Percentiles rank a stretch among this genome's conserved stretches.
Conservation (phyloP, 2,113 vertebrate species). For the Pollimyrus isidori region DNA sequence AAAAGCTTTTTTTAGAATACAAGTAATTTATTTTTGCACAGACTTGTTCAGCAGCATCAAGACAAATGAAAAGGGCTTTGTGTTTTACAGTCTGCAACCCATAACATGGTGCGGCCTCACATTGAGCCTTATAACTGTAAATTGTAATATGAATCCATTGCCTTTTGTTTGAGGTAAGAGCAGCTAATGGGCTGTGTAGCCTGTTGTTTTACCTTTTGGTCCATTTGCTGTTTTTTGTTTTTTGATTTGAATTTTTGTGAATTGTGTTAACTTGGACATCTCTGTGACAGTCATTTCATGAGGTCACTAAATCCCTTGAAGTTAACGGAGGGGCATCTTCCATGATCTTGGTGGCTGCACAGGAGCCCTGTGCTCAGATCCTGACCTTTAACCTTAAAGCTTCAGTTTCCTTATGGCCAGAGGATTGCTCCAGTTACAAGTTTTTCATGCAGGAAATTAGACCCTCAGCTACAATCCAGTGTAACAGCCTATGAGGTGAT, state of each 20-base stretch:
- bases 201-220: background rate
- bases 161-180: background rate
- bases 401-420: background rate
- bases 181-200: background rate
- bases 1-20: background rate
- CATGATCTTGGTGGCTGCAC: background rate
- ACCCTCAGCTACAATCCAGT: background rate
- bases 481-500: background rate
- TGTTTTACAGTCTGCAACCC: background rate
- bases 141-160: background rate
- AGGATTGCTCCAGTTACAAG: background rate
- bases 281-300: background rate
- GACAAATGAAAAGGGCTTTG: background rate
- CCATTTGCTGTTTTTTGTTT: background rate
- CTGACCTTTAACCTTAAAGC: background rate
- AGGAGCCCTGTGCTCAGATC: background rate
- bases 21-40: background rate
- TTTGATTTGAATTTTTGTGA: background rate
- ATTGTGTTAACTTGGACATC: background rate
- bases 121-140: background rate
- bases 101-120: background rate
- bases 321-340: background rate
- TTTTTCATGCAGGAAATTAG: background rate
- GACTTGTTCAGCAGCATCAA: background rate
- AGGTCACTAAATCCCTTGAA: background rate